phyloP scores from a whole-genome alignment of 92 coral and sea anemone species.

The Hydrozoanthus gracilis region DNA sequence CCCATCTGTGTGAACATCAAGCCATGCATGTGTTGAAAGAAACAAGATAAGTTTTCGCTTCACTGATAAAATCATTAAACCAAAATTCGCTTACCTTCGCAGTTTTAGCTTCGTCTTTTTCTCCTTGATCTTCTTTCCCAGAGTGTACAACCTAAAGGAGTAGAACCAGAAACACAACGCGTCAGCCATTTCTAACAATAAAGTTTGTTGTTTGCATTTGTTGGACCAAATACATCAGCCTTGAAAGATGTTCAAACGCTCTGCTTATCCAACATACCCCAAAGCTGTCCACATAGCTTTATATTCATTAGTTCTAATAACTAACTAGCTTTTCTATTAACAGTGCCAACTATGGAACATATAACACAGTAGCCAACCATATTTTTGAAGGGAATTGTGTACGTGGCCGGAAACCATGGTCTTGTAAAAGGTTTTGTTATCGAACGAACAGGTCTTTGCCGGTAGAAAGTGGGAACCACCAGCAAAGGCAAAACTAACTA shows the following conservation, averaged over 20 bases:
- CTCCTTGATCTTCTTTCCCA: constrained; percentile 31
- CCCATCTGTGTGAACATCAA: constrained; percentile 4
- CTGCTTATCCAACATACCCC: constrained; percentile 4
- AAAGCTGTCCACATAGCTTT: constrained; percentile 44
- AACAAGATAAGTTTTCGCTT: constrained; percentile 7
- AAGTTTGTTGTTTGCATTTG: neutral
- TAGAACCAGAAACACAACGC: constrained; percentile 9
- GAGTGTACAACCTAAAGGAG: constrained; percentile 34
- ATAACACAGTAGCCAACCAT: constrained; percentile 4
- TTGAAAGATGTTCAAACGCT: neutral
- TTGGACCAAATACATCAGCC: neutral
- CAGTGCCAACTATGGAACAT: neutral
- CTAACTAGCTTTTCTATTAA: neutral
- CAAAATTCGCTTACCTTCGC: constrained; percentile 44
- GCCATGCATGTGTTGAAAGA: constrained; percentile 23
- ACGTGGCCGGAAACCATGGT: constrained; percentile 43
- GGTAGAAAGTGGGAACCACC: constrained; percentile 34
- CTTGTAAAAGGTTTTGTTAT: constrained; percentile 25
- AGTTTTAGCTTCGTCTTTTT: constrained; percentile 21
- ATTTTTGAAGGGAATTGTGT: constrained; percentile 15
- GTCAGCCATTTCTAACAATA: constrained; percentile 16
- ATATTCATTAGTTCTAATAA: neutral
- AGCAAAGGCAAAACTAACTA: neutral
- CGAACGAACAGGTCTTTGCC: constrained; percentile 44
- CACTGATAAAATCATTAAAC: neutral